A percentile compares a stretch with the other conserved stretches of the same genome.
Conservation (phyloP, 2,113 vertebrate species). For the Ageneiosus marmoratus region DNA sequence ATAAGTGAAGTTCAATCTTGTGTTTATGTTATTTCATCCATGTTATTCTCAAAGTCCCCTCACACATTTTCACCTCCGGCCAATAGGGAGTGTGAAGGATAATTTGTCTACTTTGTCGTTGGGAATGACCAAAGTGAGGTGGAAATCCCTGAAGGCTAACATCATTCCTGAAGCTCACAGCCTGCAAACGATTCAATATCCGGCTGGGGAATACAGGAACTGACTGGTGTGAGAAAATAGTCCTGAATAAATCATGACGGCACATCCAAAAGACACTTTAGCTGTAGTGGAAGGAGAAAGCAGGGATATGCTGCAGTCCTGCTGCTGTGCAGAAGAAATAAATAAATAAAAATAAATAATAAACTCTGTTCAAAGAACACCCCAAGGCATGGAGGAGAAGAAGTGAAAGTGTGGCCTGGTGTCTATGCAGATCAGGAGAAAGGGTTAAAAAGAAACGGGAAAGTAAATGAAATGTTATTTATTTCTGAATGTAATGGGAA, state of each 20-base stretch:
- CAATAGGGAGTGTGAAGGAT: slow-evolving; percentile 59
- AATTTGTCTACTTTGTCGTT: slow-evolving; percentile 70
- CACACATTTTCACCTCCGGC: slow-evolving; percentile 53
- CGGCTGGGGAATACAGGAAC: slow-evolving; percentile 49
- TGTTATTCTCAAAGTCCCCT: slow-evolving; percentile 48
- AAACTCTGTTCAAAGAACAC: slow-evolving; percentile 42
- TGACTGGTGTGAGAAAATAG: slow-evolving; percentile 41
- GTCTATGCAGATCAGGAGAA: slow-evolving; percentile 39
- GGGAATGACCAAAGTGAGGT: slow-evolving; percentile 66
- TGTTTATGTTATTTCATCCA: slow-evolving; percentile 46
- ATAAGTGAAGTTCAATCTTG: slow-evolving; percentile 35
- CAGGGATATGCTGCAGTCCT: slow-evolving; percentile 13
- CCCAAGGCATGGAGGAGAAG: slow-evolving; percentile 44
- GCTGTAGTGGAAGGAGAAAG: background rate
- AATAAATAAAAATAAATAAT: background rate
- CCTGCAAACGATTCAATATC: slow-evolving; percentile 42
- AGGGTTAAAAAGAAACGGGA: background rate
- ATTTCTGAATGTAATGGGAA: background rate
- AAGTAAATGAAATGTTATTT: background rate
- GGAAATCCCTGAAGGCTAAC: slow-evolving; percentile 60
- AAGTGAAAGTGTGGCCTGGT: slow-evolving; percentile 44
- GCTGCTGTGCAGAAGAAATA: slow-evolving; percentile 22
- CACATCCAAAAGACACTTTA: slow-evolving; percentile 68
- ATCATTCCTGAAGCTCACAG: slow-evolving; percentile 63
- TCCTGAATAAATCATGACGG: slow-evolving; percentile 72